phyloP scores from a whole-genome alignment of 1,140 invertebrate species.

The Pseudachorutes palmiensis region DNA sequence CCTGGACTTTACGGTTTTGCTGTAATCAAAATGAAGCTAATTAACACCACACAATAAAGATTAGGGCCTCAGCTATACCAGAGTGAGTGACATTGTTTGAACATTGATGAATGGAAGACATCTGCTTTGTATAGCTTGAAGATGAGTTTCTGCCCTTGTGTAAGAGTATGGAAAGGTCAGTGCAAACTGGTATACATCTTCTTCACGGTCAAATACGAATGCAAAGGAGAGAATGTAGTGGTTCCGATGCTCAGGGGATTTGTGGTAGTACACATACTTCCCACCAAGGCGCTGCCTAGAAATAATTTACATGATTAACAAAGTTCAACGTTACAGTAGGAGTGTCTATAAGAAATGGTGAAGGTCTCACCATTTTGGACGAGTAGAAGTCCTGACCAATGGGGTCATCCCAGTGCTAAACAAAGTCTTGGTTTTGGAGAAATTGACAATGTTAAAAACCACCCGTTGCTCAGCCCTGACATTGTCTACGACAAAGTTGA shows the following conservation, averaged over 20 bases:
- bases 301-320: constrained; percentile 20
- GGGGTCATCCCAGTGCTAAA: constrained; percentile 88
- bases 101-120: constrained; percentile 53
- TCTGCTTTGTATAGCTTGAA: constrained; percentile 63
- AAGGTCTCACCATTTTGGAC: constrained; percentile 77
- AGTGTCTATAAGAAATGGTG: not conserved
- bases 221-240: constrained; percentile 90
- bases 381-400: constrained; percentile 78
- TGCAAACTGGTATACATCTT: constrained; percentile 86
- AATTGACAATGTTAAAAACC: constrained; percentile 95
- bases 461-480: constrained; percentile 87
- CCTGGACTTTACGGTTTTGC: constrained; percentile 81
- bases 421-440: constrained; percentile 82
- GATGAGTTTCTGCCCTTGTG: constrained; percentile 72
- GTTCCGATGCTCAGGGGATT: constrained; percentile 77
- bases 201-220: constrained; percentile 87
- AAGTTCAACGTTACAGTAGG: not conserved
- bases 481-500: constrained; percentile 97
- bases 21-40: no score
- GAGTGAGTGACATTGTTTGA: constrained; percentile 59
- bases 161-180: constrained; percentile 91
- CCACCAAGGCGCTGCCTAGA: constrained; percentile 73
- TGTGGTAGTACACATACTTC: constrained; percentile 85
- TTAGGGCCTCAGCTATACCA: constrained; percentile 50
- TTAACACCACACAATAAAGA: constrained; percentile 11